A percentile compares a stretch with the other conserved stretches of the same genome.
These are phyloP conservation scores for Ctenoplectra terminalis DNA, from an alignment of 1,140 invertebrate species.

Conservation along the genomic window DNA sequence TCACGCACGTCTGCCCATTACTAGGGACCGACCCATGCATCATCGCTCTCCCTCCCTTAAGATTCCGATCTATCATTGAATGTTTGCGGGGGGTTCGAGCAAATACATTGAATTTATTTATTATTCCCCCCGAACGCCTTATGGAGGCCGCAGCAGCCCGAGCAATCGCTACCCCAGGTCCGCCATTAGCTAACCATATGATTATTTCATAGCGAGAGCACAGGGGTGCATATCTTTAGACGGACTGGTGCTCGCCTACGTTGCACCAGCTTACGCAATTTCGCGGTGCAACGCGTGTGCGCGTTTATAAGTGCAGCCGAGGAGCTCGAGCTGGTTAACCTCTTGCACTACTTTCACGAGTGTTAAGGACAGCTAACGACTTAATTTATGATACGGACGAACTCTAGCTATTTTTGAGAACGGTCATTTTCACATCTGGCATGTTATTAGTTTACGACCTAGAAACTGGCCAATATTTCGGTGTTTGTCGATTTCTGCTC, in stretches of 20 bases:
- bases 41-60: constrained; percentile 60
- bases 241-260: constrained; percentile 21
- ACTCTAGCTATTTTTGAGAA: too few relatives aligned
- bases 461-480: too few relatives aligned
- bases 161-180: constrained; percentile 76
- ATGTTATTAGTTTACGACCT: too few relatives aligned
- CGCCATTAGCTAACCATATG: constrained; percentile 83
- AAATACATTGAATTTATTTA: constrained; percentile 83
- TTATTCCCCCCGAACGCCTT: constrained; percentile 69
- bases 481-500: too few relatives aligned
- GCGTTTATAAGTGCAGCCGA: constrained; percentile 17
- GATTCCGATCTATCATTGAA: constrained; percentile 81
- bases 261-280: constrained; percentile 51
- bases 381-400: too few relatives aligned
- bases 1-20: constrained; percentile 62
- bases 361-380: too few relatives aligned
- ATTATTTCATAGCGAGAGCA: constrained; percentile 81
- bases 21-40: constrained; percentile 33
- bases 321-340: constrained; percentile 33
- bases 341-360: too few relatives aligned
- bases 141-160: constrained; percentile 68
- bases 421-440: too few relatives aligned
- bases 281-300: constrained; percentile 46
- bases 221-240: constrained; percentile 81
- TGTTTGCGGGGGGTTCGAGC: constrained; percentile 76